A percentile compares a stretch with the other conserved stretches of the same genome.
Evolutionary conservation across 2,888 invertebrate species (phyloP).

Genomic region (Embidobia sp.): DNA sequence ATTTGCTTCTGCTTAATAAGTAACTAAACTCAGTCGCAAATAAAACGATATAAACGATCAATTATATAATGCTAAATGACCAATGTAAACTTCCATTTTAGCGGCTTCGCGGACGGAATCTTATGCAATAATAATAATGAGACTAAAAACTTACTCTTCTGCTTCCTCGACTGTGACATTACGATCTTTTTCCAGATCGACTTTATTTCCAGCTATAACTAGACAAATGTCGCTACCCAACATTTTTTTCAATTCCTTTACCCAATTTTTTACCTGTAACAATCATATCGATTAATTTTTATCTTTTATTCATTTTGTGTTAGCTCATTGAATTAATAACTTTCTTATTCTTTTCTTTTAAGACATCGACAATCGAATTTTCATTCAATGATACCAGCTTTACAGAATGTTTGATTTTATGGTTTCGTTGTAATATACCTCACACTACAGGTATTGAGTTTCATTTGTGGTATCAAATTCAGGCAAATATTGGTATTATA

Average conservation of each 20-base stretch:
- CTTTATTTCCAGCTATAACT: slow-evolving; percentile 98
- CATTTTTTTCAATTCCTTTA: slow-evolving; percentile 97
- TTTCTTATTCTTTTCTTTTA: no score
- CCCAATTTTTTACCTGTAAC: slow-evolving; percentile 99
- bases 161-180: slow-evolving; percentile 93
- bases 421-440: slow-evolving; percentile 19
- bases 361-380: no score
- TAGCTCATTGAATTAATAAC: no score
- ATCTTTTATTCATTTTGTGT: no score
- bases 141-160: slow-evolving; percentile 86
- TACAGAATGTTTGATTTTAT: slow-evolving; percentile 20
- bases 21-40: background rate
- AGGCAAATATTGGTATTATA: slow-evolving; percentile 13
- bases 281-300: no score
- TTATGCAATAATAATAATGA: slow-evolving; percentile 45
- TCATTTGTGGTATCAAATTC: slow-evolving; percentile 28
- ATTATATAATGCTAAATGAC: slow-evolving; percentile 37
- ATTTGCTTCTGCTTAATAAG: no score
- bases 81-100: slow-evolving; percentile 2
- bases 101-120: slow-evolving; percentile 26
- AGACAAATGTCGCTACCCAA: slow-evolving; percentile 95
- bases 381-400: no score
- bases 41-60: slow-evolving; percentile 10
- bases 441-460: slow-evolving; percentile 14
- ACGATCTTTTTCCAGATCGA: slow-evolving; percentile 95